Conservation (phyloP, 2,888 invertebrate species). For the Saturnia pavonia region DNA sequence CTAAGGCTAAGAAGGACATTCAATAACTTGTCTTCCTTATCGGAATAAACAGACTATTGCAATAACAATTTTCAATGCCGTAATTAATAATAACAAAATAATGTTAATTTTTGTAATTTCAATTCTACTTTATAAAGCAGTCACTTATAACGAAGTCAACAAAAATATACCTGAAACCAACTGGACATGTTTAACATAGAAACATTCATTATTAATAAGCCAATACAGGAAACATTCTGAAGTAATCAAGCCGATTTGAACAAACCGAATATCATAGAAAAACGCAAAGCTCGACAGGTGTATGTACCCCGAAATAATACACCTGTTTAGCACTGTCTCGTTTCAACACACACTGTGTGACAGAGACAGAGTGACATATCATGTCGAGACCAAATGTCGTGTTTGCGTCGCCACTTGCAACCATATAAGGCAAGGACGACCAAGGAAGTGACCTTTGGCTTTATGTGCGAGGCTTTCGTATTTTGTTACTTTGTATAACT, state of each 20-base stretch:
- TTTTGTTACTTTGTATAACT: slow-evolving; percentile 32
- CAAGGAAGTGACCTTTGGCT: slow-evolving; percentile 47
- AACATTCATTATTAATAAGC: not conserved
- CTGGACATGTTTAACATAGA: not conserved
- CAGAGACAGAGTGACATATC: slow-evolving; percentile 31
- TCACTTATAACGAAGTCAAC: not conserved
- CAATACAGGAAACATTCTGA: slow-evolving; percentile 35
- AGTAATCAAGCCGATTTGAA: slow-evolving; percentile 23
- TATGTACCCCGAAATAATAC: slow-evolving; percentile 16
- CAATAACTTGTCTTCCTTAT: not conserved
- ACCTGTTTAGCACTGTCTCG: slow-evolving; percentile 24
- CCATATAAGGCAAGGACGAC: slow-evolving; percentile 70
- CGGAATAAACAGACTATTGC: not conserved
- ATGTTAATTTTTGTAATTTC: not conserved
- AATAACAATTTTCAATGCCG: not conserved
- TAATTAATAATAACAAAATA: not conserved
- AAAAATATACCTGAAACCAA: not conserved
- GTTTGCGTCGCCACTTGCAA: slow-evolving; percentile 47
- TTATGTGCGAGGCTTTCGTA: slow-evolving; percentile 48
- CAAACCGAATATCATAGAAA: slow-evolving; percentile 23
- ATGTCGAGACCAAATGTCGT: slow-evolving; percentile 32
- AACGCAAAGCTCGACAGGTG: slow-evolving; percentile 22
- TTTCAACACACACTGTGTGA: slow-evolving; percentile 30
- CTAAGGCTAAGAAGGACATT: not conserved
- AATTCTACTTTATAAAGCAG: not conserved